Percentiles rank a stretch among this genome's conserved stretches.
Evolutionary conservation across 2,797 vertebrate species (phyloP).

Genomic region (Hephaestus fuliginosus): DNA sequence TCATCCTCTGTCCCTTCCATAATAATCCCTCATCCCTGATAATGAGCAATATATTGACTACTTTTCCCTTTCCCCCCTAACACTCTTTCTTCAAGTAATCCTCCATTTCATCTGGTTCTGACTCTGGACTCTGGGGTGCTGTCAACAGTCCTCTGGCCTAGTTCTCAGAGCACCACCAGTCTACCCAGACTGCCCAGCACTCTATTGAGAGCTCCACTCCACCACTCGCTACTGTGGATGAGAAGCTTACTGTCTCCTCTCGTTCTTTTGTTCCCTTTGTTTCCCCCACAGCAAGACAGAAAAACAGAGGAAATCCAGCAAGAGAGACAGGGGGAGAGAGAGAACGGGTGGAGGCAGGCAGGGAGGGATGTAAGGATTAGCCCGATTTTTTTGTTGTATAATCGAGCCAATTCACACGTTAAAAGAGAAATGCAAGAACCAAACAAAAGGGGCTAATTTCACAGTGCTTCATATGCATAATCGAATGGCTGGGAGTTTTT

Average conservation of each 20-base stretch:
- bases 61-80: background rate
- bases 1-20: slow-evolving; percentile 10
- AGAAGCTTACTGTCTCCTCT: slow-evolving; percentile 79
- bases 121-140: slow-evolving; percentile 60
- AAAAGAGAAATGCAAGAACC: slow-evolving; percentile 64
- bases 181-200: slow-evolving; percentile 60
- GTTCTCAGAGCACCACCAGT: slow-evolving; percentile 75
- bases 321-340: slow-evolving; percentile 58
- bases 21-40: slow-evolving; percentile 29
- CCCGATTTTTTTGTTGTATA: slow-evolving; percentile 71
- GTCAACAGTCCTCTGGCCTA: slow-evolving; percentile 74
- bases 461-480: slow-evolving; percentile 58
- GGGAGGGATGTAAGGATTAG: slow-evolving; percentile 78
- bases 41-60: slow-evolving; percentile 13
- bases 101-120: slow-evolving; percentile 53
- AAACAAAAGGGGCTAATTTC: slow-evolving; percentile 79
- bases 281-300: slow-evolving; percentile 80
- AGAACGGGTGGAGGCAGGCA: slow-evolving; percentile 60
- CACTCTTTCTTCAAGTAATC: slow-evolving; percentile 32
- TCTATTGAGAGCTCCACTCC: slow-evolving; percentile 73
- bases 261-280: slow-evolving; percentile 82
- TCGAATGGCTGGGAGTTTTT: slow-evolving; percentile 41
- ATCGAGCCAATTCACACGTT: slow-evolving; percentile 76
- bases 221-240: slow-evolving; percentile 73
- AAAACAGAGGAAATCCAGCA: slow-evolving; percentile 82